These are phyloP conservation scores for Peromyscus polionotus DNA, from an alignment of 2,113 vertebrate genomes.

Conservation along the genomic window DNA sequence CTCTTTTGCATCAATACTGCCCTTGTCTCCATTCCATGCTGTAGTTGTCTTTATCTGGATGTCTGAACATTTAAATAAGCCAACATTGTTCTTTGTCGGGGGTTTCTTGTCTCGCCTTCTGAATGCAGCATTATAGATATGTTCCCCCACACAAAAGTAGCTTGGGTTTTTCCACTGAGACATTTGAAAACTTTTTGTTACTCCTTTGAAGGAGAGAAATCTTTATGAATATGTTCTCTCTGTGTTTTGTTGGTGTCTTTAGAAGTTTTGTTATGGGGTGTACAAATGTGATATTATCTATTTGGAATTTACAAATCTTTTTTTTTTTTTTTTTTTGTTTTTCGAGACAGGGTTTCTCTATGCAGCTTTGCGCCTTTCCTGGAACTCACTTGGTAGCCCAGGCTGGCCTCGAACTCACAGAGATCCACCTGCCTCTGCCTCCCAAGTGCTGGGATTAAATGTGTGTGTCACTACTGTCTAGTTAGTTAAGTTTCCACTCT, in stretches of 20 bases:
- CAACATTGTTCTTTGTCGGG: not conserved
- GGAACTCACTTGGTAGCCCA: too few relatives aligned
- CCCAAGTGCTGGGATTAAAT: too few relatives aligned
- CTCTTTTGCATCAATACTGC: not conserved
- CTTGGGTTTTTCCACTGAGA: not conserved
- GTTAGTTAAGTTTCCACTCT: too few relatives aligned
- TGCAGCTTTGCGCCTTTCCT: too few relatives aligned
- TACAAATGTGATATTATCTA: not conserved
- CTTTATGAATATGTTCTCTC: not conserved
- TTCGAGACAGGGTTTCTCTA: too few relatives aligned
- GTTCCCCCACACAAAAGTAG: not conserved
- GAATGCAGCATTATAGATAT: accelerated
- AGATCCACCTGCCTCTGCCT: too few relatives aligned
- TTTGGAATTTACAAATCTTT: not conserved
- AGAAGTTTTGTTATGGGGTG: not conserved
- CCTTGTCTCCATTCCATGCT: not conserved
- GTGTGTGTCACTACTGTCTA: too few relatives aligned
- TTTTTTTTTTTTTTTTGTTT: too few relatives aligned
- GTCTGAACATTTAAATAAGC: not conserved
- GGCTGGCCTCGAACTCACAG: too few relatives aligned
- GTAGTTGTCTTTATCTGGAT: not conserved
- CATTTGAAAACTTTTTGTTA: not conserved
- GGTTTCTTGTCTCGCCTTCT: not conserved
- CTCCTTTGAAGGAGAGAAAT: not conserved
- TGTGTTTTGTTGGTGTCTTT: not conserved